Base-by-base conservation (phyloP, 2,113 vertebrate species). In the Sebastes schlegelii region DNA sequence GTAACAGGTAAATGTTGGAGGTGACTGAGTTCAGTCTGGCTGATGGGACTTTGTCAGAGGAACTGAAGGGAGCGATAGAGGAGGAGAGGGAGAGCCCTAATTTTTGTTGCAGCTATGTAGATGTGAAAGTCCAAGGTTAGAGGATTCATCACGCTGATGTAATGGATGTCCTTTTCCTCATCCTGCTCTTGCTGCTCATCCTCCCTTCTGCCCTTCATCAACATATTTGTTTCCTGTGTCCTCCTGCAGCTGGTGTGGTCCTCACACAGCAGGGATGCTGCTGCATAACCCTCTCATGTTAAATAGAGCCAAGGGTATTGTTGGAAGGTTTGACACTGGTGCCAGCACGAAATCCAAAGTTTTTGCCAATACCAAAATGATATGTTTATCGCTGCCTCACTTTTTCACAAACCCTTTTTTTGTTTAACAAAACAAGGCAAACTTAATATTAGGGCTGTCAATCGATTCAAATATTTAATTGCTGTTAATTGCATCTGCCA, bases 81-180 rank as follows among this genome's bases (percentile, higher is more conserved):
- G 63, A 34, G 49, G 48, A 23, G 4, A 40, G 13, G 45, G 16
- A 34, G 2, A n/a, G 49, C 8, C 66, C 19, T 34, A 2, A 40
- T 70, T 68, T 72, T 14, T 81, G 10, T 80, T 40, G 10, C 7
- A n/a, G 40, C 65, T 48, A 42, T 8, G 17, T 54, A 21, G 34
- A 66, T 71, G 60, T 80, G 12, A 67, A 75, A 76, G 76, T 71
- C 64, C 83, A 90, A 92, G 86, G 89, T 85, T 51, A 68, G 49
- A 80, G 63, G 63, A 82, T 83, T 45, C 66, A 73, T 73, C 75
- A 9, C n/a, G 17, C 17, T 61, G 52, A 0, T 2, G 69, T 2
- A 34, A 34, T 34, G 34, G 34, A 34, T 34, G 8, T 80, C 78
- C 76, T 80, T 65, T 77, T 88, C 83, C 83, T 9, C 80, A 54